Evolutionary conservation across 2,888 invertebrate genomes (phyloP), one percentile per base, ranked within the genome.

Genomic region (Oligia latruncula): DNA sequence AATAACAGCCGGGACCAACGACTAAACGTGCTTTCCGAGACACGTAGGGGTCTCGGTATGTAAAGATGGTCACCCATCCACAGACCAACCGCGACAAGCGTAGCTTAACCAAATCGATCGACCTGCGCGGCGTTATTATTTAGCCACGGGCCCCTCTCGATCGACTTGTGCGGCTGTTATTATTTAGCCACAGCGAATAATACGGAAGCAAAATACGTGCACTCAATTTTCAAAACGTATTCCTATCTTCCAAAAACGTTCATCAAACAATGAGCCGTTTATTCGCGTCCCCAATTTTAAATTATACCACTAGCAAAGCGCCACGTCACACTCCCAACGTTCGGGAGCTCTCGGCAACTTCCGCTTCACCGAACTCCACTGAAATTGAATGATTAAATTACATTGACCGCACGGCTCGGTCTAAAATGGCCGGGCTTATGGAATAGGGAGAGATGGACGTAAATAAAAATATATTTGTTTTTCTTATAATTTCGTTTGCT

Each of bases 361-460:
- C 81, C 89, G 86, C 52, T 68, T 64, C 58, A 65, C 62, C 55
- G 49, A 68, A 74, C 71, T 82, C 52, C n/a, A 29, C 40, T 67
- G 60, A 87, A 88, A 88, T 89, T 88, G 83, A 82, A 89, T 85
- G 83, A 89, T 89, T 84, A 83, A 87, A 86, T 88, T 87, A 87
- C 75, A 55, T 46, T 83, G 84, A 82, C 89, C 89, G 67, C 77
- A 80, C 49, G 72, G 20, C 35, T 8, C 20, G 70, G 46, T 71
- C 77, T 35, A 67, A 72, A 83, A 81, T 84, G 62, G 67, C 46
- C 71, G 23, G 78, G 77, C 71, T 78, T 81, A 70, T 71, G 74
- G 67, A 67, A 77, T 40, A 60, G 6, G 43, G 52, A 64, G 55
- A 74, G 65, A 40, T 62, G 65, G 65, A 74, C 70, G 80, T 62